Conservation (phyloP, 2,888 invertebrate species). For the Drosophila cognata region DNA sequence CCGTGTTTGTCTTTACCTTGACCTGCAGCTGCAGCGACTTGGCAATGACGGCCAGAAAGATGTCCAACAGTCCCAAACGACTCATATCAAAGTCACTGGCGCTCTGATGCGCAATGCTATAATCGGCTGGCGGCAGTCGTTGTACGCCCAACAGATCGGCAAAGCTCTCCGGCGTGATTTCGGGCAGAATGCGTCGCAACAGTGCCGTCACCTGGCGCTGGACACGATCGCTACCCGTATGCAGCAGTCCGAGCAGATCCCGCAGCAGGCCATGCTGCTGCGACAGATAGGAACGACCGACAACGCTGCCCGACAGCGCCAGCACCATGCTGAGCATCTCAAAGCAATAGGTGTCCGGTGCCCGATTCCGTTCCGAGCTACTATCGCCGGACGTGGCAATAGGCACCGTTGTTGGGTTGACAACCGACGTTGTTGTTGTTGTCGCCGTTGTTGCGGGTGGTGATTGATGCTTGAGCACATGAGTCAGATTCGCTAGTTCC, state of each 20-base stretch:
- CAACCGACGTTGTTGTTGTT: constrained; percentile 1
- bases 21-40: constrained; percentile 96
- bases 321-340: constrained; percentile 98
- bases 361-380: constrained; percentile 80
- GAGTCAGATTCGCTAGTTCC: constrained; percentile 88
- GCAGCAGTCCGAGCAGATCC: constrained; percentile 93
- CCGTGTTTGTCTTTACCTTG: constrained; percentile 86
- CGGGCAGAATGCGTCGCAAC: constrained; percentile 93
- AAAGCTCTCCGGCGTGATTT: constrained; percentile 94
- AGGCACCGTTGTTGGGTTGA: neutral
- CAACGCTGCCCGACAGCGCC: constrained; percentile 96
- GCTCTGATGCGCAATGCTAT: constrained; percentile 88
- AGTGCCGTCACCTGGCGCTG: constrained; percentile 96
- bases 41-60: constrained; percentile 95
- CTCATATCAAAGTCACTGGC: constrained; percentile 84
- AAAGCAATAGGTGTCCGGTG: constrained; percentile 96
- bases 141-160: constrained; percentile 91
- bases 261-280: constrained; percentile 94
- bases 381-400: constrained; percentile 72
- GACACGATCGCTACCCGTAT: constrained; percentile 97
- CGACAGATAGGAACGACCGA: constrained; percentile 95
- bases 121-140: constrained; percentile 90
- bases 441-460: constrained; percentile 8
- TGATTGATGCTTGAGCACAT: constrained; percentile 71
- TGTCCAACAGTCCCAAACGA: constrained; percentile 93